Conservation (phyloP, 1,140 invertebrate genomes). For the Metaphire vulgaris region DNA sequence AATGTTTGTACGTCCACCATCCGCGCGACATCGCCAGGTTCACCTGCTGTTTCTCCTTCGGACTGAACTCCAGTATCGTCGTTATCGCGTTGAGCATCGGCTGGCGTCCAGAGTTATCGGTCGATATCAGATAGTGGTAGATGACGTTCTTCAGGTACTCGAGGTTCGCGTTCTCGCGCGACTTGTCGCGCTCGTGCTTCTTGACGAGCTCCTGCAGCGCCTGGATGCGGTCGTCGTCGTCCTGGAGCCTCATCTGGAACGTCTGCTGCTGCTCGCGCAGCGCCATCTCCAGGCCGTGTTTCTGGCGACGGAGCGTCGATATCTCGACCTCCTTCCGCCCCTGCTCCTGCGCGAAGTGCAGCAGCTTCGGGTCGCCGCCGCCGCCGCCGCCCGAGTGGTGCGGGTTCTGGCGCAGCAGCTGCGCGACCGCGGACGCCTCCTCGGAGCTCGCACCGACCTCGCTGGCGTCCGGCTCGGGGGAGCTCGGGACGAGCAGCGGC, state of each 20-base stretch:
- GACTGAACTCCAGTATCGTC: slow-evolving; percentile 72
- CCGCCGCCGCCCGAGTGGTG: slow-evolving; percentile 25
- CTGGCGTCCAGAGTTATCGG: slow-evolving; percentile 61
- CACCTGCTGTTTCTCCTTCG: slow-evolving; percentile 58
- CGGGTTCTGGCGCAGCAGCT: slow-evolving; percentile 35
- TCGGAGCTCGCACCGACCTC: slow-evolving; percentile 27
- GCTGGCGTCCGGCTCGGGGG: not conserved
- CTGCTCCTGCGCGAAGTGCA: slow-evolving; percentile 77
- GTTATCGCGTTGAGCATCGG: slow-evolving; percentile 85
- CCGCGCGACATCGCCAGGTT: not conserved
- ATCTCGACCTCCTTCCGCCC: slow-evolving; percentile 74
- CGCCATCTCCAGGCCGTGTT: slow-evolving; percentile 63
- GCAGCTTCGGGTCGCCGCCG: slow-evolving; percentile 57
- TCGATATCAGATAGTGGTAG: slow-evolving; percentile 68
- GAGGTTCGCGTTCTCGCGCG: slow-evolving; percentile 74
- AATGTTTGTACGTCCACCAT: not conserved
- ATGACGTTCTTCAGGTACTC: slow-evolving; percentile 87
- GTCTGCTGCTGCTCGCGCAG: slow-evolving; percentile 62
- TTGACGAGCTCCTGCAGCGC: slow-evolving; percentile 54
- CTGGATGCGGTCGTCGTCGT: slow-evolving; percentile 57
- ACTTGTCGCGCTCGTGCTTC: slow-evolving; percentile 68
- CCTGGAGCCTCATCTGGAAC: slow-evolving; percentile 56
- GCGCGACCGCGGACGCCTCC: slow-evolving; percentile 39
- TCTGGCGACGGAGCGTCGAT: slow-evolving; percentile 63
- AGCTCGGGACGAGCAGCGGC: not conserved